Base-by-base conservation (phyloP, 2,797 vertebrate genomes). In the Phaenicophaeus curvirostris region DNA sequence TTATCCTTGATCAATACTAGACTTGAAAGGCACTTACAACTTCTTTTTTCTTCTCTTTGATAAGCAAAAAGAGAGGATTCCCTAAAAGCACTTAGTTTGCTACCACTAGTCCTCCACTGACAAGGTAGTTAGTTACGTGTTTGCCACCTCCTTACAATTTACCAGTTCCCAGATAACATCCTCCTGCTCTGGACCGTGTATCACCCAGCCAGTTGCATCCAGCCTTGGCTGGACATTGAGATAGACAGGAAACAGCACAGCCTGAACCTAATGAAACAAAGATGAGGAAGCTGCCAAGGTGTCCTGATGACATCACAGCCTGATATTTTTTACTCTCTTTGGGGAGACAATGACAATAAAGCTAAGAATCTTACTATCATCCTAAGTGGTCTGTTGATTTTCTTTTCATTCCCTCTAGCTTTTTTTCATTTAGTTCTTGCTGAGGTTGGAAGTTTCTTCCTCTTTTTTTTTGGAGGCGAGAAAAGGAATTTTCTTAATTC, bases 21-120 rank as follows among this genome's bases (percentile, higher is more conserved):
- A 39, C 44, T 37, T 39, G 39, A 76, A 90, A 90, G 46, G 31
- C 20, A 61, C 12, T 74, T 76, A 23, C 2, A 28, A 61, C 6
- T 91, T 76, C 13, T 67, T 92, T 89, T 80, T 87, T 48, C n/a
- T 89, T 87, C n/a, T 77, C 41, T 92, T 58, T 91, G 65, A 46
- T 67, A 77, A 46, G 46, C 51, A 63, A 76, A 80, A 85, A 44
- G 9, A 78, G 62, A 86, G 33, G 44, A 78, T 72, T 71, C 6
- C 23, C 25, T 54, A 37, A 79, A 85, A 82, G 28, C 25, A 73
- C 81, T 62, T 51, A 74, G 28, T 8, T 30, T 92, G 31, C 48
- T 91, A 11, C 20, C 30, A 14, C 7, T 71, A 23, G 11, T 82
- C 46, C 30, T 86, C 30, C 37, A 37, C 11, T 83, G 44, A 41